Conservation (phyloP, 2,797 vertebrate genomes). For the Onychomys arenicola region DNA sequence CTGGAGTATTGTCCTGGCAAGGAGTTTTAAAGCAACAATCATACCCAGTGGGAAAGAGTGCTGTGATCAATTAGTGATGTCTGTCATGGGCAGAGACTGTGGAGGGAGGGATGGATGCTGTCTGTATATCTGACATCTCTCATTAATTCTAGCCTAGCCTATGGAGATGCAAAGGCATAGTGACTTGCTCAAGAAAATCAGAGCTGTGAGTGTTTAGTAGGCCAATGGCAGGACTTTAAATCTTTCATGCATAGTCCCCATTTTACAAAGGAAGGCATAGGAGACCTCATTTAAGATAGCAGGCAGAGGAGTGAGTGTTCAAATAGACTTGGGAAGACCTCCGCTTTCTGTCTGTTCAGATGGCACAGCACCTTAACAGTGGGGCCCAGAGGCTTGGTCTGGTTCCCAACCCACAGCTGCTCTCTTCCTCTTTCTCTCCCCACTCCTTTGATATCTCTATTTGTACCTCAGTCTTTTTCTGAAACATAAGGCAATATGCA, state of each 20-base stretch:
- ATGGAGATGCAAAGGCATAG: not conserved
- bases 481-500: not conserved
- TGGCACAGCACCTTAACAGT: not conserved
- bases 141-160: not conserved
- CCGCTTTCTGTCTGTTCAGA: not conserved
- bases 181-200: not conserved
- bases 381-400: not conserved
- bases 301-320: not conserved
- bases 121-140: not conserved
- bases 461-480: not conserved
- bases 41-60: not conserved
- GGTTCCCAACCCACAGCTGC: not conserved
- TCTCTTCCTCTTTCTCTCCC: too few relatives aligned
- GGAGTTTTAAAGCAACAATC: not conserved
- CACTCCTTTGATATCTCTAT: not conserved
- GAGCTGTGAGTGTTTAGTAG: conserved; percentile 7
- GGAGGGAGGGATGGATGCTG: not conserved
- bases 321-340: not conserved
- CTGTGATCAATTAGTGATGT: conserved; percentile 64
- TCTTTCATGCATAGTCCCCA: not conserved
- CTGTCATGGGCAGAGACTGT: not conserved
- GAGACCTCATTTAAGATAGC: not conserved
- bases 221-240: not conserved
- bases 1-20: conserved; percentile 7
- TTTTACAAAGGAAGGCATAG: not conserved